Base-by-base conservation (phyloP, 2,888 invertebrate species). In the Ferdinandea cuprea region DNA sequence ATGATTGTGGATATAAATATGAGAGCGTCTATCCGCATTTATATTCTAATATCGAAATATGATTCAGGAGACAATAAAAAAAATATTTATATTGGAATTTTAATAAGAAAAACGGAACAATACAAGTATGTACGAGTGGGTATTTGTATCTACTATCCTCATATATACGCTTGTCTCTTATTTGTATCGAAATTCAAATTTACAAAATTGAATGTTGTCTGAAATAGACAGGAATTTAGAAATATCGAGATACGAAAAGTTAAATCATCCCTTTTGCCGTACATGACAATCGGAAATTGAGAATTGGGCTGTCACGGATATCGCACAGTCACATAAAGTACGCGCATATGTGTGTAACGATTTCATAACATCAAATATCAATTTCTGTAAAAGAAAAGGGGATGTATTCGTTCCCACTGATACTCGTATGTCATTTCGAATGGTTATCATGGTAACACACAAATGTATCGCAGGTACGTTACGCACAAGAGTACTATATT, bases 231-330 rank as follows among this genome's bases (percentile, higher is more conserved):
- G 83, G 59, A 83, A 77, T 78, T 68, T 78, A 73, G 48, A 77
- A 61, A 56, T 72, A 83, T 66, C 59, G 32, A 46, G 54, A 48
- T 50, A 25, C 15, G 42, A n/a, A 50, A 68, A 68, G 74, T 48
- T 73, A 80, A 74, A 74, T 80, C 79, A 68, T 74, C 74, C 74
- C 79, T 37, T 68, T 76, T 68, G 46, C 21, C 59, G 58, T 19
- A 61, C 71, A 76, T 78, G 83, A 78, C 78, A 78, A 73, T 78
- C 72, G 78, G 83, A 83, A 83, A 83, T 83, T 78, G 78, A 83
- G 73, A 83, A 83, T 83, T 83, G 78, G 78, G 72, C 73, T 83
- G 78, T 83, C 78, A 77, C 61, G 78, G 83, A 73, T 83, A 83
- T 78, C 83, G 40, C 44, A 40, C 37, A 71, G 63, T 63, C 42